Base-by-base conservation (phyloP, 2,113 vertebrate genomes). In the Vidua chalybeata region DNA sequence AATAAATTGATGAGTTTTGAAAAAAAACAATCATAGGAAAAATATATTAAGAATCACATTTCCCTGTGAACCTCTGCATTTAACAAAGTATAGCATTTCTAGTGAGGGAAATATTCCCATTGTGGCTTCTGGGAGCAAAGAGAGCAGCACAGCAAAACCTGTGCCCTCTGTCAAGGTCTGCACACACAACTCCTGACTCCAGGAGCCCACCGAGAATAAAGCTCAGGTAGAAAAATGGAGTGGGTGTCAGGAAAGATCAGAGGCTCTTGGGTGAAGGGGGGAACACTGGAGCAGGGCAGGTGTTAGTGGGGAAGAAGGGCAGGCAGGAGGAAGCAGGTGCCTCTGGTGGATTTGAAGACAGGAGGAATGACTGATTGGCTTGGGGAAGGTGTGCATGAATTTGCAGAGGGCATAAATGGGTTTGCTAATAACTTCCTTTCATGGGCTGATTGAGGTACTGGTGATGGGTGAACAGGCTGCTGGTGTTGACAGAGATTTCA, bases 401-500 rank as follows among this genome's bases (percentile, higher is more conserved):
- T 95, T 90, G 35, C 71, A 74, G 75, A 68, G 59, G 54, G 41
- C 52, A 43, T 82, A 82, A 89, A 87, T 59, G 67, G 67, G 35
- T 58, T 54, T 54, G 19, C 87, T 96, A 82, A 91, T 79, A 67
- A 84, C 46, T 93, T 79, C 90, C 89, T 84, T 94, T 89, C 86
- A 41, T 30, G 64, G 41, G 10, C n/a, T 55, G 75, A 77, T 46
- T 87, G 93, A 90, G 37, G 56, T 75, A 26, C 54, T 74, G 7
- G 3, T 46, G 62, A 54, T 90, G 56, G 46, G 49, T 41, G 31
- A 81, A 58, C 84, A 74, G 20, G 79, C 84, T 95, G 49, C 85
- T 81, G 86, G 10, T 84, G 52, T 72, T 87, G 90, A 89, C 83
- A 94, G 90, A 75, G 73, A 67, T 96, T 93, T 93, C 86, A 88